A percentile compares a stretch with the other conserved stretches of the same genome.
phyloP scores from a whole-genome alignment of 2,113 vertebrate genomes.

The Dasyurus viverrinus region DNA sequence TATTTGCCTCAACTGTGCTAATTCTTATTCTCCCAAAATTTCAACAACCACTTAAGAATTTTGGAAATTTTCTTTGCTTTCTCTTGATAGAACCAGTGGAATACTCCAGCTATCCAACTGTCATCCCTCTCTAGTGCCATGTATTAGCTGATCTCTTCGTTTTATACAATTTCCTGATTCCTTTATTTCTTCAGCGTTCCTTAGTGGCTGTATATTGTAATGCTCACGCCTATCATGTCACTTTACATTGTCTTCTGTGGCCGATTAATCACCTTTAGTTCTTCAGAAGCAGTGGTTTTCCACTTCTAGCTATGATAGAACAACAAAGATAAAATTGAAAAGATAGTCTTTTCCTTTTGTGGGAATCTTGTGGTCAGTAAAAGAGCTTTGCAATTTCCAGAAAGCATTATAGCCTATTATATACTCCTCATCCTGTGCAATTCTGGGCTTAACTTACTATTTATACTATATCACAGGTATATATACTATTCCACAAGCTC shows the following conservation, averaged over 20 bases:
- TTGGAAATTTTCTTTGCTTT: background rate
- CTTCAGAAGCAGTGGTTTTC: background rate
- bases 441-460: background rate
- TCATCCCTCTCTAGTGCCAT: background rate
- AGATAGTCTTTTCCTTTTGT: background rate
- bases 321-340: background rate
- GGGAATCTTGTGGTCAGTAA: background rate
- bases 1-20: background rate
- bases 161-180: background rate
- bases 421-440: background rate
- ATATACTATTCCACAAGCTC: background rate
- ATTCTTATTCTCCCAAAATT: background rate
- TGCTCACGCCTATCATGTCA: background rate
- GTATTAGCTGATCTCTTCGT: background rate
- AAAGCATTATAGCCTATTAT: background rate
- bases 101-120: background rate
- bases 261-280: background rate
- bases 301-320: background rate
- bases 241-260: background rate
- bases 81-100: background rate
- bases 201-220: background rate
- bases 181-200: background rate
- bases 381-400: background rate
- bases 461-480: background rate
- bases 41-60: background rate